Evolutionary conservation across 2,888 invertebrate species (phyloP), one percentile per base, ranked within the genome.

Genomic region (Sceliomorpha sp.): DNA sequence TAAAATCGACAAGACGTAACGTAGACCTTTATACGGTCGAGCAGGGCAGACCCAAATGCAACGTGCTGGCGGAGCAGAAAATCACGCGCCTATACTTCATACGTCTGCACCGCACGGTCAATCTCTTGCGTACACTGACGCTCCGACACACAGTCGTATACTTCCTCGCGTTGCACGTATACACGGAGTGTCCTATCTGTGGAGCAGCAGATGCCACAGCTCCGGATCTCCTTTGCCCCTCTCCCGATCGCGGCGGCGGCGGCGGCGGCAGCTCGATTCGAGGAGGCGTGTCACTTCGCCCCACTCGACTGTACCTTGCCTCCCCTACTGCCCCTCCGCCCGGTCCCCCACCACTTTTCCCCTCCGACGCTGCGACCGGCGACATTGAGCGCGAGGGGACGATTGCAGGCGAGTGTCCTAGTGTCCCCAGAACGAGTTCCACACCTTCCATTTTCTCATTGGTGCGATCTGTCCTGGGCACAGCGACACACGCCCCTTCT

Each of bases 401-500:
- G 48, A 68, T 39, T 55, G 66, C 58, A 56, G 37, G 29, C 50
- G 67, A 63, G 50, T 64, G 59, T 70, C 68, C 58, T 31, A 60
- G 67, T 71, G 71, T 71, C 71, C 63, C 63, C 62, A 59, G 59
- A 31, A 26, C 29, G 39, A 14, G 44, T 48, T 62, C 70, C 67
- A 67, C 71, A 67, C 71, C 71, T 71, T 71, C 71, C 24, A 55
- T 50, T 2, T 78, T 74, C 75, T 72, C 74, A 85, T 85, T 85
- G 85, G 85, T 66, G 47, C 76, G 72, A 77, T 76, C 76, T 84
- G 83, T 84, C 84, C 78, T 80, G 59, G 75, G 74, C 56, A 48
- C 48, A 79, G 77, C 82, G 82, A 84, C 83, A 83, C 83, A 82
- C 83, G 83, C 83, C 83, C 79, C 72, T 75, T 73, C 53, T 51